Conservation (phyloP, 2,888 invertebrate genomes). For the Diaphora mendica region DNA sequence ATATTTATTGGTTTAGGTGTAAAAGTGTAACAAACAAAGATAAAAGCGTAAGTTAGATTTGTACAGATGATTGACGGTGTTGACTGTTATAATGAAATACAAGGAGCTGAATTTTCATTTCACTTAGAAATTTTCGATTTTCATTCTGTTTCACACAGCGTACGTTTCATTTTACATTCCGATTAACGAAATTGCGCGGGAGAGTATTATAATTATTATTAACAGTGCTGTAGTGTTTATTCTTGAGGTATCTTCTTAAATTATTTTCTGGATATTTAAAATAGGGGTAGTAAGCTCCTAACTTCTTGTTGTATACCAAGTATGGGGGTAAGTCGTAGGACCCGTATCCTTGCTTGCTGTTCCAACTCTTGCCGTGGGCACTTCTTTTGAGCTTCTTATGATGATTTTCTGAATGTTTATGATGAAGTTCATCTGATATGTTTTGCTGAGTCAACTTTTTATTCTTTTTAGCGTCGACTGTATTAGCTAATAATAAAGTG, state of each 20-base stretch:
- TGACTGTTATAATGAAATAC: no score
- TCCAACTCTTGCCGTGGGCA: conserved; percentile 59
- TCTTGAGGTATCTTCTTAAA: conserved; percentile 53
- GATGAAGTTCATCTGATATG: not conserved
- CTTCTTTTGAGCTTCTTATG: conserved; percentile 57
- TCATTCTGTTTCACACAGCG: no score
- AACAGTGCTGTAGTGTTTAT: conserved; percentile 20
- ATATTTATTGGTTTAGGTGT: no score
- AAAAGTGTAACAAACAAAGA: no score
- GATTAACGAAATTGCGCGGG: conserved; percentile 7
- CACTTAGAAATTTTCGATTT: no score
- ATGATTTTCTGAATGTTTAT: conserved; percentile 12
- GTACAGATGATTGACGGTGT: no score
- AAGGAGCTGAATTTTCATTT: no score
- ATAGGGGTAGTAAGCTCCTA: conserved; percentile 75
- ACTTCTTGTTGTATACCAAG: conserved; percentile 73
- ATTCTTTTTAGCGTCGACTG: conserved; percentile 33
- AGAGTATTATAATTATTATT: conserved; percentile 20
- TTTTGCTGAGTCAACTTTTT: conserved; percentile 19
- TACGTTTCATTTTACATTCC: not conserved
- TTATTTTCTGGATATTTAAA: conserved; percentile 68
- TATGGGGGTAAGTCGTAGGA: conserved; percentile 70
- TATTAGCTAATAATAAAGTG: conserved; percentile 20
- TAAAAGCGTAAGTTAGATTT: no score
- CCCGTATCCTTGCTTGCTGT: conserved; percentile 30